phyloP scores from a whole-genome alignment of 2,113 vertebrate species.

The Raja brachyura region DNA sequence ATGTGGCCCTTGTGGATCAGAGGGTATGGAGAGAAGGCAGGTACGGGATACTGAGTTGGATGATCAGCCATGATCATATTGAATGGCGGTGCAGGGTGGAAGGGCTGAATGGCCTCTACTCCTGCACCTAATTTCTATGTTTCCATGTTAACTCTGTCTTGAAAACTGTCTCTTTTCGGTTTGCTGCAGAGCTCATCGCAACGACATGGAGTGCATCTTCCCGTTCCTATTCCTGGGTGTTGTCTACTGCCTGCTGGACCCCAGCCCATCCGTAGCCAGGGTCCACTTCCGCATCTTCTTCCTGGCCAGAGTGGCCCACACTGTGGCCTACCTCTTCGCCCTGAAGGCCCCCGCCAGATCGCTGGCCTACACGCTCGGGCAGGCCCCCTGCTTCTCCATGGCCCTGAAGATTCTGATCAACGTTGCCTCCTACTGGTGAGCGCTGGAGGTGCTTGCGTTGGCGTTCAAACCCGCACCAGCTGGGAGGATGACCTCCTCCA shows the following conservation, averaged over 20 bases:
- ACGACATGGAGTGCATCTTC: slow-evolving; percentile 39
- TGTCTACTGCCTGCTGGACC: slow-evolving; percentile 37
- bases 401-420: slow-evolving; percentile 34
- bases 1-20: no score
- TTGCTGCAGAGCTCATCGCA: slow-evolving; percentile 19
- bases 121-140: no score
- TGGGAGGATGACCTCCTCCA: no score
- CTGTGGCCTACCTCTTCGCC: slow-evolving; percentile 25
- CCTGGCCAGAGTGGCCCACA: slow-evolving; percentile 22
- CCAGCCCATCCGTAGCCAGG: slow-evolving; percentile 33
- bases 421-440: slow-evolving; percentile 36
- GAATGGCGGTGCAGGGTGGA: no score
- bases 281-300: slow-evolving; percentile 38
- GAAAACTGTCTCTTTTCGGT: neutral
- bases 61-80: no score
- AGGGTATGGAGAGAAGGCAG: no score
- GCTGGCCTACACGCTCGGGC: slow-evolving; percentile 36
- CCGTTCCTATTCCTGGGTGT: slow-evolving; percentile 38
- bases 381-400: slow-evolving; percentile 39
- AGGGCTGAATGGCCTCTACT: no score
- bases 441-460: no score
- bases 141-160: no score
- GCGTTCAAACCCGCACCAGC: no score
- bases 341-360: slow-evolving; percentile 36
- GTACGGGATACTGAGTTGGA: no score